Conservation (phyloP, 1,140 invertebrate genomes). For the Latrodectus geometricus region DNA sequence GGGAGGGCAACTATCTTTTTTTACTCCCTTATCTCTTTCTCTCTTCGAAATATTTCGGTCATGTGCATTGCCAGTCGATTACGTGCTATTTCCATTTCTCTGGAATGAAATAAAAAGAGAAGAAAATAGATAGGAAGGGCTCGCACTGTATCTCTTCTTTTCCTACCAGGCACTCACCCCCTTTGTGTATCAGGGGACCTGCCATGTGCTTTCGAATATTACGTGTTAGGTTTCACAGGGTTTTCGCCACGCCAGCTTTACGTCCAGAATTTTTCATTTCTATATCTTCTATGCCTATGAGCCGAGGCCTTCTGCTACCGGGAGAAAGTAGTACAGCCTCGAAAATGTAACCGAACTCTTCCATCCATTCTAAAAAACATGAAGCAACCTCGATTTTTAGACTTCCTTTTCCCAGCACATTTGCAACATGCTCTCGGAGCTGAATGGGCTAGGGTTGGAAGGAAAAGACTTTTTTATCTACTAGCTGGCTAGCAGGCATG, state of each 20-base stretch:
- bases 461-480: neutral
- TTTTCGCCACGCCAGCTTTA: constrained; percentile 61
- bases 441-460: constrained; percentile 3
- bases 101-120: constrained; percentile 58
- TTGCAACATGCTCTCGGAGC: constrained; percentile 34
- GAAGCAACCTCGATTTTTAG: constrained; percentile 19
- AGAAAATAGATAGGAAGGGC: constrained; percentile 38
- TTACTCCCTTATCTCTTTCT: constrained; percentile 12
- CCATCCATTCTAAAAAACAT: constrained; percentile 38
- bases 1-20: constrained; percentile 3
- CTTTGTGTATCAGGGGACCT: constrained; percentile 29
- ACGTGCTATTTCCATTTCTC: constrained; percentile 62
- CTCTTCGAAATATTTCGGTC: constrained; percentile 55
- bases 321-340: neutral
- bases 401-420: constrained; percentile 20
- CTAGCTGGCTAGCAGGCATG: neutral
- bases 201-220: constrained; percentile 58
- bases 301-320: neutral
- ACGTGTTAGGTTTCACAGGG: constrained; percentile 62
- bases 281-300: constrained; percentile 49
- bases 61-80: constrained; percentile 59
- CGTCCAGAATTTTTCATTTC: constrained; percentile 54
- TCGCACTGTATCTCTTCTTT: constrained; percentile 30
- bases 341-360: constrained; percentile 52
- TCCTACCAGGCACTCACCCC: constrained; percentile 36